Evolutionary conservation across 2,797 vertebrate genomes (phyloP).

Genomic region (Limosa lapponica): DNA sequence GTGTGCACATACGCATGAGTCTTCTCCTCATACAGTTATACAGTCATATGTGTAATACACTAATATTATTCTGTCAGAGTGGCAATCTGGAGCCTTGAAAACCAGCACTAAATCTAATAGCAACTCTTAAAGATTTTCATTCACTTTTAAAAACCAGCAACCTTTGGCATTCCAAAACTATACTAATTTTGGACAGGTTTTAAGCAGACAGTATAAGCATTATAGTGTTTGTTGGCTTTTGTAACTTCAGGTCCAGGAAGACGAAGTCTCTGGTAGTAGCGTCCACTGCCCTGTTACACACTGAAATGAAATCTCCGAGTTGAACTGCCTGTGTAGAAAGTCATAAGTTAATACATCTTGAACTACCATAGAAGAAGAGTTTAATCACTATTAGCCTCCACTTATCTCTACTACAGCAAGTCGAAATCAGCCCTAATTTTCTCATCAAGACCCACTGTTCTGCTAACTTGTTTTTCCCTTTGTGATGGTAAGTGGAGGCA

Average conservation of each 20-base stretch:
- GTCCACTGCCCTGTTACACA: constrained; percentile 76
- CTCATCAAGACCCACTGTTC: not conserved
- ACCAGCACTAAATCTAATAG: not conserved
- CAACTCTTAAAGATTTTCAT: not conserved
- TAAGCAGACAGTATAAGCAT: not conserved
- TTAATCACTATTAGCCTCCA: not conserved
- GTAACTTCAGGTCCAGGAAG: constrained; percentile 80
- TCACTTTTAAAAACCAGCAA: not conserved
- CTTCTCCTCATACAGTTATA: not conserved
- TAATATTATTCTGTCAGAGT: not conserved
- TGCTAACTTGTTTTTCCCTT: not conserved
- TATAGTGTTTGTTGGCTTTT: constrained; percentile 38
- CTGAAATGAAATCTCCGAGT: constrained; percentile 72
- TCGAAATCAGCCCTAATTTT: not conserved
- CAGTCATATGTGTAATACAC: not conserved
- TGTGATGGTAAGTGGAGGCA: not conserved
- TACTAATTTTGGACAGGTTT: not conserved
- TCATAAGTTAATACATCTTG: not conserved
- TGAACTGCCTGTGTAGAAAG: constrained; percentile 50
- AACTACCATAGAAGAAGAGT: not conserved
- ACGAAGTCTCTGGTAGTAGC: constrained; percentile 78
- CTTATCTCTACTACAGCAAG: not conserved
- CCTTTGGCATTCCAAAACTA: not conserved
- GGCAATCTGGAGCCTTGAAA: not conserved
- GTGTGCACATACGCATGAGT: not conserved